Percentiles rank a stretch among this genome's conserved stretches.
Evolutionary conservation across 1,140 invertebrate species (phyloP).

Genomic region (Euura lappo): DNA sequence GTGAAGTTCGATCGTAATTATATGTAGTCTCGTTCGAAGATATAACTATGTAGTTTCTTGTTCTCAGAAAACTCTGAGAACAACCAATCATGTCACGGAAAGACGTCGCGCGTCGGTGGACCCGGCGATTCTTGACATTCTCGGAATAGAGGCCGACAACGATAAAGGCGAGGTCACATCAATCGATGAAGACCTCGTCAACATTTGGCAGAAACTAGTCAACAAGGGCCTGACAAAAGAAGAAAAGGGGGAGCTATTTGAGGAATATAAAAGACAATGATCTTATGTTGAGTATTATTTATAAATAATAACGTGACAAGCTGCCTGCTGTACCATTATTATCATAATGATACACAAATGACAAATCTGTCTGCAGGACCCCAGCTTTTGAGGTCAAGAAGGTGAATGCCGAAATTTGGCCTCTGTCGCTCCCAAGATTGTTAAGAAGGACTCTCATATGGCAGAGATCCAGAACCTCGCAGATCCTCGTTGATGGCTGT

Average conservation of each 20-base stretch:
- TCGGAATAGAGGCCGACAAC: neutral
- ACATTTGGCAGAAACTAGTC: neutral
- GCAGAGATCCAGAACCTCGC: conserved; percentile 11
- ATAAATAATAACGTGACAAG: neutral
- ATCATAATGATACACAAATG: neutral
- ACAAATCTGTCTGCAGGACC: neutral
- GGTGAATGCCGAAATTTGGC: neutral
- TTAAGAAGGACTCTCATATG: neutral
- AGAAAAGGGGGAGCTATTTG: neutral
- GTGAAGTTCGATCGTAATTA: too few relatives aligned
- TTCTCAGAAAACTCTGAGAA: neutral
- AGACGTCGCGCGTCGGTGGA: neutral
- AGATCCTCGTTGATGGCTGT: conserved; percentile 5
- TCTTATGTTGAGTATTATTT: neutral
- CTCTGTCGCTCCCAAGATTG: neutral
- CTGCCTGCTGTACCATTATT: neutral
- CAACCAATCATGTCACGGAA: neutral
- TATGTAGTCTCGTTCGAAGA: too few relatives aligned
- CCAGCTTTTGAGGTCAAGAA: neutral
- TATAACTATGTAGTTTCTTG: too few relatives aligned
- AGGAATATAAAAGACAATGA: conserved; percentile 3
- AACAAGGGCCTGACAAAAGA: neutral
- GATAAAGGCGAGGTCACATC: neutral
- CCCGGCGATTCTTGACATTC: neutral
- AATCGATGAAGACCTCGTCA: neutral